Conservation (phyloP, 2,888 invertebrate genomes). For the Cyclophora punctaria region DNA sequence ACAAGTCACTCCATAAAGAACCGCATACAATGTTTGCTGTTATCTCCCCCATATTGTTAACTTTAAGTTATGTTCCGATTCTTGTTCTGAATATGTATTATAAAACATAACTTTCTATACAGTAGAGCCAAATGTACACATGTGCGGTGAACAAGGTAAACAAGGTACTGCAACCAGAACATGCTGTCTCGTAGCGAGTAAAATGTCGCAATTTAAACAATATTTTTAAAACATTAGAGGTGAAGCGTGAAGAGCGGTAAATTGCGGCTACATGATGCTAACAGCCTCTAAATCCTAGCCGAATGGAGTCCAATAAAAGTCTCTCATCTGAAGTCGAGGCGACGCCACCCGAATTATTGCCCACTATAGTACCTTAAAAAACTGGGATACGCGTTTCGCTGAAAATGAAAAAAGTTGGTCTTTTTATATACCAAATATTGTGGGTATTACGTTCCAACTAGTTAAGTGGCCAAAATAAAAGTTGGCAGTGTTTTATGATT, state of each 20-base stretch:
- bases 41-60: too few relatives aligned
- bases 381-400: conserved; percentile 9
- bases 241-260: conserved; percentile 27
- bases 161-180: conserved; percentile 3
- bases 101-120: too few relatives aligned
- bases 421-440: conserved; percentile 4
- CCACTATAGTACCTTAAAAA: conserved; percentile 15
- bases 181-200: conserved; percentile 26
- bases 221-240: conserved; percentile 41
- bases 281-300: conserved; percentile 44
- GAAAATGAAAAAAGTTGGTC: conserved; percentile 13
- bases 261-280: conserved; percentile 44
- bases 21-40: too few relatives aligned
- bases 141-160: conserved; percentile 15
- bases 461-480: not conserved
- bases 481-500: too few relatives aligned
- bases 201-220: conserved; percentile 42
- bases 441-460: not conserved
- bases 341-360: conserved; percentile 19
- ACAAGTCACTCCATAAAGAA: too few relatives aligned
- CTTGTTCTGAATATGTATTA: too few relatives aligned
- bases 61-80: too few relatives aligned
- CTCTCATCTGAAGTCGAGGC: conserved; percentile 34
- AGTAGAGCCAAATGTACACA: too few relatives aligned
- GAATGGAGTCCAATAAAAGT: conserved; percentile 50